Evolutionary conservation across 2,888 invertebrate species (phyloP).

Genomic region (Trachelus troglodyta): DNA sequence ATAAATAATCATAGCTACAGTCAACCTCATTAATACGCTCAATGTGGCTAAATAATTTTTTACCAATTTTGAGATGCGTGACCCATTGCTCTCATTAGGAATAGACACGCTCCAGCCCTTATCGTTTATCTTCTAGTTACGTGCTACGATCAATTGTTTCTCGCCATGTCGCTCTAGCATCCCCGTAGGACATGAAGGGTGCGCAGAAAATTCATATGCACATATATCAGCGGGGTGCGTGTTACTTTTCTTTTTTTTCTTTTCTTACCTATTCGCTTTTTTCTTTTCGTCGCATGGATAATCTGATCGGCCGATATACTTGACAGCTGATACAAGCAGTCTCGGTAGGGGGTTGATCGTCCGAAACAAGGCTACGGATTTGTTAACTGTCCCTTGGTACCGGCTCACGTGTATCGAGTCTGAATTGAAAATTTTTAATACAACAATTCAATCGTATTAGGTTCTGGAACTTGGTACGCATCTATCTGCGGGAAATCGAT

Average conservation of each 20-base stretch:
- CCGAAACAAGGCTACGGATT: background rate
- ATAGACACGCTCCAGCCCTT: background rate
- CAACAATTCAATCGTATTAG: background rate
- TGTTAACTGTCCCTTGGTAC: background rate
- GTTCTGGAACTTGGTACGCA: background rate
- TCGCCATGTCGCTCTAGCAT: background rate
- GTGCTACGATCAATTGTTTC: background rate
- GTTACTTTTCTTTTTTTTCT: background rate
- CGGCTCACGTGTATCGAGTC: background rate
- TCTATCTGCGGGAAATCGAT: background rate
- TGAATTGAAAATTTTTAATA: background rate
- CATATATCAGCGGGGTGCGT: background rate
- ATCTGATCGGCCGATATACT: background rate
- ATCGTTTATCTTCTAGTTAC: background rate
- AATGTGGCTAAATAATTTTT: background rate
- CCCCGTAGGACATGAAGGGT: background rate
- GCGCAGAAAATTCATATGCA: background rate
- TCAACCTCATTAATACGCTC: background rate
- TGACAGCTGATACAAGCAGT: background rate
- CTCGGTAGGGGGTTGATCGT: background rate
- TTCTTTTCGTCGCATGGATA: background rate
- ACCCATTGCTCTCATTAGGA: background rate
- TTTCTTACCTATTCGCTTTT: background rate
- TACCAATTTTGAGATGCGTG: background rate
- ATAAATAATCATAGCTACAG: background rate